These are phyloP conservation scores for Anolis apletophallus DNA, from an alignment of 2,797 vertebrate species.

Conservation along the genomic window DNA sequence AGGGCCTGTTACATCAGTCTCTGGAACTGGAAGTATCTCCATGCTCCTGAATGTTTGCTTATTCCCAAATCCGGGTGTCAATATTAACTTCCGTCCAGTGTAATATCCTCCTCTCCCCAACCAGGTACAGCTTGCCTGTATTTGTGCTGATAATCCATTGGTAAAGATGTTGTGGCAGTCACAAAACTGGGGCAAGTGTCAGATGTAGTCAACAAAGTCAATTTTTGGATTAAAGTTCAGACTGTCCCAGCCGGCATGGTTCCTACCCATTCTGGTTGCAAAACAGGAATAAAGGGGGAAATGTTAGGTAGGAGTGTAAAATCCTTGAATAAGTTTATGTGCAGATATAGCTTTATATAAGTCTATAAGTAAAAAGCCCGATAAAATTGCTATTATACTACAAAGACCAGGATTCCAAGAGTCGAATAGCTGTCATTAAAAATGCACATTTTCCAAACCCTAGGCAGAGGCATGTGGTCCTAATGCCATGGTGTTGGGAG, in stretches of 20 bases:
- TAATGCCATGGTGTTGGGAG: too few species aligned
- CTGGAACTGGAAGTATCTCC: neutral
- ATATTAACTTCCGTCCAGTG: neutral
- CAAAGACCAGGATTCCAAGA: neutral
- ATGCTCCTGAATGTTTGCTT: neutral
- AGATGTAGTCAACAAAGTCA: too few species aligned
- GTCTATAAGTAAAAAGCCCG: neutral
- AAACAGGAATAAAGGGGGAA: too few species aligned
- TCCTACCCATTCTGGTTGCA: too few species aligned
- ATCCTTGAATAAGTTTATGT: neutral
- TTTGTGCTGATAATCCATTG: neutral
- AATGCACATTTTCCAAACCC: too few species aligned
- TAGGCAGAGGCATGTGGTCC: neutral
- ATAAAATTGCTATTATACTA: neutral
- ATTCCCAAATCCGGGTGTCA: neutral
- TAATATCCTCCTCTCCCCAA: neutral
- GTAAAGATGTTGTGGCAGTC: neutral
- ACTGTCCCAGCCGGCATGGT: too few species aligned
- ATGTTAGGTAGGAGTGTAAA: neutral
- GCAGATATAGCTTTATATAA: neutral
- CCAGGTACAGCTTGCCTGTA: neutral
- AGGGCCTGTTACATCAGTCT: neutral
- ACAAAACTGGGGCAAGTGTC: neutral
- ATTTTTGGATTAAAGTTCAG: too few species aligned
- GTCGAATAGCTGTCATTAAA: too few species aligned